Evolutionary conservation across 1,140 invertebrate species (phyloP), one percentile per base, ranked within the genome.

Genomic region (Drosophila lacertosa): DNA sequence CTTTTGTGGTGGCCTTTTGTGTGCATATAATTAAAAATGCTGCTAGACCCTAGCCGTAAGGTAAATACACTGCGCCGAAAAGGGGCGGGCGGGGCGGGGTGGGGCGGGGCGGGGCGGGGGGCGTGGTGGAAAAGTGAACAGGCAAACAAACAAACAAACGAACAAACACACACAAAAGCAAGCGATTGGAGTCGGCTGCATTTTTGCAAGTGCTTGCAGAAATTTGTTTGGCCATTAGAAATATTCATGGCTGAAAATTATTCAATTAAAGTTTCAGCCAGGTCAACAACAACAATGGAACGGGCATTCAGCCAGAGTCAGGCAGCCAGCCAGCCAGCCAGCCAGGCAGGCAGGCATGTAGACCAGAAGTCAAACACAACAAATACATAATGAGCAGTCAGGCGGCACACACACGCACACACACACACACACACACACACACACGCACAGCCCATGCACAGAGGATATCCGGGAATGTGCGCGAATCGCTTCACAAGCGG

Each of bases 21-120:
- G 74, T 86, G 82, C 82, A 86, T 86, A 88, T 86, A 86, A 86
- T 86, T 86, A 86, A 86, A 86, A 86, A 88, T 86, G 81, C 81
- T 75, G 45, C 66, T 69, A 72, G 70, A 65, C 70, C 81, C 78
- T 69, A 71, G 72, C 69, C 81, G 45, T 64, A 81, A 74, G 74
- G 77, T 81, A 86, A 86, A 86, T 77, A 86, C 11, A 69, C 47
- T 45, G 40, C 47, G 35, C 55, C 37, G 40, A 37, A 40, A 3
- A 1, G 6, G 39, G 2, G 22, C 2, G 37, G 10, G 7, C 13
- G 15, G 13, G 3, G 10, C 11, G 13, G 13, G 66, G 50, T 45
- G 40, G 47, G 35, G 60, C 37, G 40, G 40, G 47, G 4, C 1
- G 6, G 39, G 2, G 22, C 2, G 37, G 10, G 7, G 16, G 15